Conservation (phyloP, 2,113 vertebrate species). For the Hemibagrus wyckioides region DNA sequence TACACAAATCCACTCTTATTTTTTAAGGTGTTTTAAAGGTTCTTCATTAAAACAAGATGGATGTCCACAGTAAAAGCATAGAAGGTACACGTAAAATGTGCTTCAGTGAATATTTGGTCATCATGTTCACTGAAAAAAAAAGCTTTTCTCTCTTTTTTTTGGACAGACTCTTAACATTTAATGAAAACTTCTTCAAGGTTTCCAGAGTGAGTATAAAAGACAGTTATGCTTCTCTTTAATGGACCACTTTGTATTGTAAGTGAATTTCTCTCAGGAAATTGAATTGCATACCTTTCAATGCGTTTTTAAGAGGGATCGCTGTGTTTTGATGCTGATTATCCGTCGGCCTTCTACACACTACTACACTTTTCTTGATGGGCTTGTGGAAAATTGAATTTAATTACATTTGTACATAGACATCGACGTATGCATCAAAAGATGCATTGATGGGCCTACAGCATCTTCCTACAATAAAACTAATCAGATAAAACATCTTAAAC, state of each 20-base stretch:
- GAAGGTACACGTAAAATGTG: background rate
- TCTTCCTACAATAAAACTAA: background rate
- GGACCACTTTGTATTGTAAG: conserved; percentile 31
- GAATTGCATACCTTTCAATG: conserved; percentile 28
- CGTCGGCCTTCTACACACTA: background rate
- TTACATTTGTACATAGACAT: background rate
- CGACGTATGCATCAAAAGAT: background rate
- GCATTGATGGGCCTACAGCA: background rate
- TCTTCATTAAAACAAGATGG: background rate
- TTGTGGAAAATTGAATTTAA: conserved; percentile 16
- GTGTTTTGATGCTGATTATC: conserved; percentile 17
- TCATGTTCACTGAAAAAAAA: background rate
- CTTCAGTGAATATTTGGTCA: background rate
- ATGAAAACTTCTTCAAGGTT: conserved; percentile 31
- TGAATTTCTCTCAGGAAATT: conserved; percentile 25
- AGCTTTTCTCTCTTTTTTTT: background rate
- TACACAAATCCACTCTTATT: background rate
- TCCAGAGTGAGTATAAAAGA: conserved; percentile 2
- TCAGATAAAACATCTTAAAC: conserved; percentile 1
- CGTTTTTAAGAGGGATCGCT: conserved; percentile 16
- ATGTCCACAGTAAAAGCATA: too few species aligned
- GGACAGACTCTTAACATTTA: conserved; percentile 18
- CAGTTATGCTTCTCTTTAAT: conserved; percentile 2
- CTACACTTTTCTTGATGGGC: conserved; percentile 19
- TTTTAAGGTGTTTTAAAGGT: background rate